phyloP scores from a whole-genome alignment of 2,113 vertebrate species.

The Thunnus thynnus region DNA sequence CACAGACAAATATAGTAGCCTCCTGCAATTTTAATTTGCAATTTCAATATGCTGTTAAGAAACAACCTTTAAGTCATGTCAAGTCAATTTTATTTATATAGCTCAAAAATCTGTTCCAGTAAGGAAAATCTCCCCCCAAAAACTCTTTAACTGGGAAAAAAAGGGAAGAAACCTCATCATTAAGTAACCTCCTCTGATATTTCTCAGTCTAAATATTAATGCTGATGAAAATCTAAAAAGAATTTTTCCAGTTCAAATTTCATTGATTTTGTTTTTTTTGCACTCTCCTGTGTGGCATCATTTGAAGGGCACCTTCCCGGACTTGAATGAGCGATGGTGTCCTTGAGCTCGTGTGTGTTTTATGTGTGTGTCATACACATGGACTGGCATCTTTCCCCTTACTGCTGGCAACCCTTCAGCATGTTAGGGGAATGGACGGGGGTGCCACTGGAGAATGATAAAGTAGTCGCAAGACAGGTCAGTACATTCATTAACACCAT shows the following conservation, averaged over 20 bases:
- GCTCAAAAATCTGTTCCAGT: too few species aligned
- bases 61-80: too few species aligned
- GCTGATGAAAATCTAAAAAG: conserved; percentile 20
- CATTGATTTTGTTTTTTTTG: conserved; percentile 40
- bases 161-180: neutral
- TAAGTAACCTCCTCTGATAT: neutral
- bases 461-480: conserved; percentile 82
- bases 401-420: conserved; percentile 83
- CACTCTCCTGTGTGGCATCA: conserved; percentile 37
- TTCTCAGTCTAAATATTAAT: conserved; percentile 9
- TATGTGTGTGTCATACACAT: conserved; percentile 76
- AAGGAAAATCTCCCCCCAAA: neutral
- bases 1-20: neutral
- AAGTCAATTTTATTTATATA: too few species aligned
- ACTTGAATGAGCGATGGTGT: conserved; percentile 84
- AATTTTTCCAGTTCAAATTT: conserved; percentile 32
- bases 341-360: conserved; percentile 79
- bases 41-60: too few species aligned
- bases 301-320: conserved; percentile 81
- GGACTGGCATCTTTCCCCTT: conserved; percentile 86
- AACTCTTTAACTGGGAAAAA: too few species aligned
- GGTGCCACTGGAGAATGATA: conserved; percentile 81
- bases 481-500: conserved; percentile 78
- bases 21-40: too few species aligned
- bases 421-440: conserved; percentile 71